Evolutionary conservation across 2,888 invertebrate species (phyloP).

Genomic region (Netelia melanura): DNA sequence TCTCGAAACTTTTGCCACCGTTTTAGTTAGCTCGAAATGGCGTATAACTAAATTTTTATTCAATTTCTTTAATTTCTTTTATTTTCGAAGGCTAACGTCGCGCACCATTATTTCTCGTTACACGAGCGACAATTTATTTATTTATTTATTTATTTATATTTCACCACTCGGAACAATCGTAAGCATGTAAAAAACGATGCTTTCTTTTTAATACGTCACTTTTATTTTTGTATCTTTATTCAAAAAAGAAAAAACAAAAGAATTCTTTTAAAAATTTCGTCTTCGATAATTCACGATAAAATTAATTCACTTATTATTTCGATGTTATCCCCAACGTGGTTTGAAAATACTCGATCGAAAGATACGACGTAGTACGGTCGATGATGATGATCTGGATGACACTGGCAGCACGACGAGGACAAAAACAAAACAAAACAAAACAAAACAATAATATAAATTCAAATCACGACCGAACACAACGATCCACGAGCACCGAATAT

Average conservation of each 20-base stretch:
- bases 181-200: not conserved
- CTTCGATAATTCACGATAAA: too few species aligned
- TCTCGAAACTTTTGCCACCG: slow-evolving; percentile 4
- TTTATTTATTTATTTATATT: not conserved
- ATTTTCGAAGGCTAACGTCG: too few species aligned
- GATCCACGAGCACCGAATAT: not conserved
- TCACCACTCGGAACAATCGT: not conserved
- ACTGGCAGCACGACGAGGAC: not conserved
- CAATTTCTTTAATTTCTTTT: not conserved
- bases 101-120: too few species aligned
- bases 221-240: not conserved
- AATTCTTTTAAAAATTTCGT: too few species aligned
- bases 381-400: not conserved
- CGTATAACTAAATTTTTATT: not conserved
- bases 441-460: too few species aligned
- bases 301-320: too few species aligned
- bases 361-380: not conserved
- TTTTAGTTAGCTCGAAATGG: not conserved
- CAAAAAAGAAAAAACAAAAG: not conserved
- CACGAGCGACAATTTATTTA: not conserved
- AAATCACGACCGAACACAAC: not conserved
- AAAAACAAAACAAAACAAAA: not conserved
- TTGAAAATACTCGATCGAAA: too few species aligned
- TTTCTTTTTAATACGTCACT: not conserved
- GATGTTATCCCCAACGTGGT: too few species aligned